Percentiles rank a stretch among this genome's conserved stretches.
These are phyloP conservation scores for Netelia fuscicornis DNA, from an alignment of 2,888 invertebrate species.

Conservation along the genomic window DNA sequence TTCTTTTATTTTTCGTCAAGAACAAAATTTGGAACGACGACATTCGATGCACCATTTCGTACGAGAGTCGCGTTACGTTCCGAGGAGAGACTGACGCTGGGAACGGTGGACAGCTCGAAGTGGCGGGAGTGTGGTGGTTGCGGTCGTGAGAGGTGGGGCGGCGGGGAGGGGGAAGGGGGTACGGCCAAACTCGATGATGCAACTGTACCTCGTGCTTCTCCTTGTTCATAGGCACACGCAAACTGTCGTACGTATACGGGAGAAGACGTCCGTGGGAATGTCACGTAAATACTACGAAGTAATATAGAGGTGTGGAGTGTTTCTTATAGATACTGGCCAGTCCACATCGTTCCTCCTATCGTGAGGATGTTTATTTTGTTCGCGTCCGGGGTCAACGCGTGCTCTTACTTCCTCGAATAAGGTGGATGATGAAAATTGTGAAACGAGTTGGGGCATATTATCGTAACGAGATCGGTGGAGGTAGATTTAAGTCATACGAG, in stretches of 20 bases:
- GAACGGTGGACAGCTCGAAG: conserved; percentile 14
- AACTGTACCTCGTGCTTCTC: conserved; percentile 47
- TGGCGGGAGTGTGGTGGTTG: not conserved
- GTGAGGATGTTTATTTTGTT: not conserved
- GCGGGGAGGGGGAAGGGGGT: not conserved
- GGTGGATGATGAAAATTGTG: conserved; percentile 50
- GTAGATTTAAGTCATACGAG: not conserved
- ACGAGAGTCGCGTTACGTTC: conserved; percentile 41
- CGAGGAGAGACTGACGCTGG: conserved; percentile 9
- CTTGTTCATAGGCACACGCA: not conserved
- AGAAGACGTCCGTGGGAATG: not conserved
- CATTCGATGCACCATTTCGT: conserved; percentile 53
- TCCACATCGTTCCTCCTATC: conserved; percentile 2
- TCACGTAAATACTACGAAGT: not conserved
- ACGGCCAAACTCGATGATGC: conserved; percentile 60
- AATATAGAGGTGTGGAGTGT: not conserved
- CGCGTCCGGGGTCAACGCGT: not conserved
- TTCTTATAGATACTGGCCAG: not conserved
- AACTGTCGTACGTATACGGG: not conserved
- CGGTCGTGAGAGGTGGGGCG: not conserved
- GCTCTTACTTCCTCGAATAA: not conserved
- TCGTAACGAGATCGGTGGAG: conserved; percentile 1
- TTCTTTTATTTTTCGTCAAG: not conserved
- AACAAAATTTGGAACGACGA: conserved; percentile 8
- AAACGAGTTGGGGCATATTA: conserved; percentile 21